Percentiles rank a stretch among this genome's conserved stretches.
Conservation (phyloP, 2,888 invertebrate species). For the Lithodes maja region DNA sequence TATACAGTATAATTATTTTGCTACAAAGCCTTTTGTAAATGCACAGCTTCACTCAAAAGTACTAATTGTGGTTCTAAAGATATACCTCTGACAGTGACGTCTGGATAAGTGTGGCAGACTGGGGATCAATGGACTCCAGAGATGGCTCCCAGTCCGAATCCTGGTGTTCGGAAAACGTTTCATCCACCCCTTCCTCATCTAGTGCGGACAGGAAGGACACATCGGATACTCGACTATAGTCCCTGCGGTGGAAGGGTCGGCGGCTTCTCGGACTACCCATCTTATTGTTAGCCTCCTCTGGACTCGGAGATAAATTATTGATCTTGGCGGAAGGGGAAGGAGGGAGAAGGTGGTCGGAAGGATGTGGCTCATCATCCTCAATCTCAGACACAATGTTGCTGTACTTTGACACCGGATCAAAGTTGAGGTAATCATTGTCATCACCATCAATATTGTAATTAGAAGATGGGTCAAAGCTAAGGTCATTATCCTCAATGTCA, state of each 20-base stretch:
- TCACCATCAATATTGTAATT: neutral
- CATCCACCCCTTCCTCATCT: slow-evolving; percentile 60
- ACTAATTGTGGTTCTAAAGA: neutral
- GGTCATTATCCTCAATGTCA: slow-evolving; percentile 40
- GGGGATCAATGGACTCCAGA: slow-evolving; percentile 24
- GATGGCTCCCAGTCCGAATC: slow-evolving; percentile 50
- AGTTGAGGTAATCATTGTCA: neutral
- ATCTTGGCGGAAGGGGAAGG: slow-evolving; percentile 30
- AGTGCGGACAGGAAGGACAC: slow-evolving; percentile 67
- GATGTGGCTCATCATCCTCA: slow-evolving; percentile 15
- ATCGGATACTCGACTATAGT: slow-evolving; percentile 69
- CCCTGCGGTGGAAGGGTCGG: slow-evolving; percentile 65
- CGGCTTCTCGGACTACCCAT: slow-evolving; percentile 67
- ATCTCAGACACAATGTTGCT: neutral
- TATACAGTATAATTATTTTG: too few species aligned
- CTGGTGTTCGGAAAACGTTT: slow-evolving; percentile 48
- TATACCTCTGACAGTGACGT: slow-evolving; percentile 59
- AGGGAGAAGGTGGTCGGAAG: neutral
- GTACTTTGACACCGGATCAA: slow-evolving; percentile 53
- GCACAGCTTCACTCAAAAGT: too few species aligned
- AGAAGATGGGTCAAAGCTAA: neutral
- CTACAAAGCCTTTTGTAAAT: too few species aligned
- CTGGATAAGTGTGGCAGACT: slow-evolving; percentile 47
- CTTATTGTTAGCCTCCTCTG: slow-evolving; percentile 30
- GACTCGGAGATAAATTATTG: neutral